Evolutionary conservation across 2,888 invertebrate genomes (phyloP).

Genomic region (Ichneumoninae sp.): DNA sequence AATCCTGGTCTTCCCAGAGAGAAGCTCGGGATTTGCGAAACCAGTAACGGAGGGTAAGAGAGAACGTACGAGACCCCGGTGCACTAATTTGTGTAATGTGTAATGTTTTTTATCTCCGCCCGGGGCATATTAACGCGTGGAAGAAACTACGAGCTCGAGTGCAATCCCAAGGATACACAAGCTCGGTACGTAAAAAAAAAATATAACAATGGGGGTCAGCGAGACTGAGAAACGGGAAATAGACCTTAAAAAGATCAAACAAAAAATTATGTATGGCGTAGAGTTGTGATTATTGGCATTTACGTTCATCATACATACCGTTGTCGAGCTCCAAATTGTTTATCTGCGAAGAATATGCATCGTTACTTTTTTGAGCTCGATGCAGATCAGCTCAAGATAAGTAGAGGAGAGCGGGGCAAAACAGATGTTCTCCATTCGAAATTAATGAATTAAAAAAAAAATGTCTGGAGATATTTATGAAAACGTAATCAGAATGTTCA

Average conservation of each 20-base stretch:
- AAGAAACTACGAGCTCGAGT: conserved; percentile 15
- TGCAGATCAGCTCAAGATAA: conserved; percentile 12
- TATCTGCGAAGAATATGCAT: background rate
- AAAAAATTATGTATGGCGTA: background rate
- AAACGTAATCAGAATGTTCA: too few relatives aligned
- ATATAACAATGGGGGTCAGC: background rate
- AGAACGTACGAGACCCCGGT: conserved; percentile 26
- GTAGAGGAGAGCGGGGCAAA: background rate
- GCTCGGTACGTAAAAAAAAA: conserved; percentile 13
- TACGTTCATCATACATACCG: background rate
- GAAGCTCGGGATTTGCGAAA: background rate
- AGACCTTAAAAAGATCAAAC: background rate
- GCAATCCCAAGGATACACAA: conserved; percentile 34
- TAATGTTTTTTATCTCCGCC: conserved; percentile 47
- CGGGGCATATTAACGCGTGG: conserved; percentile 36
- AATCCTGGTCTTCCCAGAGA: background rate
- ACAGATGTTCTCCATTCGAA: too few relatives aligned
- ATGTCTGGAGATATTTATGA: too few relatives aligned
- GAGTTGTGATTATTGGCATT: background rate
- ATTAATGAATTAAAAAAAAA: too few relatives aligned
- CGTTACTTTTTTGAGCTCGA: conserved; percentile 5
- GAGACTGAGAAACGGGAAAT: background rate
- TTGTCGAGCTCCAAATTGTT: background rate
- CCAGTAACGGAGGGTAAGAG: background rate
- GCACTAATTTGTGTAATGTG: conserved; percentile 62